These are phyloP conservation scores for Microdon myrmicae DNA, from an alignment of 2,888 invertebrate genomes.

Conservation along the genomic window DNA sequence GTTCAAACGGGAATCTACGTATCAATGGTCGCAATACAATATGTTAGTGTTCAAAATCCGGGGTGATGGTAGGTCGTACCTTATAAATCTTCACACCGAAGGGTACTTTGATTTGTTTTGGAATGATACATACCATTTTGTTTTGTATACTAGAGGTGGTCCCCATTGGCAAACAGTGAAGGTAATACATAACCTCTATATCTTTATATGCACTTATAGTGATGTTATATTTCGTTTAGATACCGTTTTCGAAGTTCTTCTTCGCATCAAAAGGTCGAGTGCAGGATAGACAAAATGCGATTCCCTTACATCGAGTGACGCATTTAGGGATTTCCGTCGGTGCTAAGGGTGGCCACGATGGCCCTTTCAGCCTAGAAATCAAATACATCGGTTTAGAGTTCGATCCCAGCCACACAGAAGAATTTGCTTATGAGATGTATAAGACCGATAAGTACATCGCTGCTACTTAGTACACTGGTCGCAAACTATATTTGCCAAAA, in stretches of 20 bases:
- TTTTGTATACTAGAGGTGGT: constrained; percentile 93
- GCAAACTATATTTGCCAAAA: no score
- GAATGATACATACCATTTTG: constrained; percentile 88
- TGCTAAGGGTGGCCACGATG: constrained; percentile 78
- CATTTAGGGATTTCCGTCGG: constrained; percentile 85
- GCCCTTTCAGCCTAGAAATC: constrained; percentile 88
- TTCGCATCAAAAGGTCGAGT: constrained; percentile 83
- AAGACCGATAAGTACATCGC: constrained; percentile 75
- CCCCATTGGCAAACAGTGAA: constrained; percentile 97
- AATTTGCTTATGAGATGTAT: constrained; percentile 95
- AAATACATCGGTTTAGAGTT: constrained; percentile 90
- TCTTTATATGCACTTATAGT: constrained; percentile 5
- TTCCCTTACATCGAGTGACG: constrained; percentile 73
- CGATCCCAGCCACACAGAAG: constrained; percentile 83
- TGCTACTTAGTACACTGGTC: constrained; percentile 68
- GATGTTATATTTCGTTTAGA: constrained; percentile 64
- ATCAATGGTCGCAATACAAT: constrained; percentile 83
- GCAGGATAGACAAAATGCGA: constrained; percentile 80
- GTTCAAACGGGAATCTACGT: constrained; percentile 77
- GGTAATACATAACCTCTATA: constrained; percentile 71
- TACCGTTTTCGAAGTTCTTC: constrained; percentile 94
- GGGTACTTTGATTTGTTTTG: constrained; percentile 86
- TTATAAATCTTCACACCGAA: constrained; percentile 80
- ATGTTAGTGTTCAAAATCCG: constrained; percentile 80
- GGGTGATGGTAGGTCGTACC: constrained; percentile 94